Evolutionary conservation across 2,888 invertebrate species (phyloP).

Genomic region (Zele albiditarsus): DNA sequence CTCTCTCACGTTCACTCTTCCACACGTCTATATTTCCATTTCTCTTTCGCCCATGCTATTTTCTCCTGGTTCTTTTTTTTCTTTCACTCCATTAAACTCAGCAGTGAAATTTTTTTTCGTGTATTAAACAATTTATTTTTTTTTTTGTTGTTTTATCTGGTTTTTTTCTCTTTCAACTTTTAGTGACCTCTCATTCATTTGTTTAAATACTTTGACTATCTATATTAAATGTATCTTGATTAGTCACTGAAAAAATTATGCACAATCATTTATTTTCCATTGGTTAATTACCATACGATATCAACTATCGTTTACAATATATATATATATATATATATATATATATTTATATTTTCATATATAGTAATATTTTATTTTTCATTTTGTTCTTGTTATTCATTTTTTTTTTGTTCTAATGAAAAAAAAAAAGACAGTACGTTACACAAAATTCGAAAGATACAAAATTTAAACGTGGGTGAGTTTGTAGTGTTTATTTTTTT

Average conservation of each 20-base stretch:
- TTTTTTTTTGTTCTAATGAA: slow-evolving; percentile 19
- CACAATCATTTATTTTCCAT: slow-evolving; percentile 61
- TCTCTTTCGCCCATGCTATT: slow-evolving; percentile 10
- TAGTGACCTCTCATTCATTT: slow-evolving; percentile 34
- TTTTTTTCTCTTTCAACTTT: slow-evolving; percentile 1
- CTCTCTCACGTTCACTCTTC: slow-evolving; percentile 38
- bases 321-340: slow-evolving; percentile 49
- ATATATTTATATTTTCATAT: slow-evolving; percentile 39
- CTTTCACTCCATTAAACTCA: slow-evolving; percentile 12
- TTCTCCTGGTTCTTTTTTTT: background rate
- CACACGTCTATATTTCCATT: background rate
- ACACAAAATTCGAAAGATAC: slow-evolving; percentile 68
- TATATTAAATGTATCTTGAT: slow-evolving; percentile 57
- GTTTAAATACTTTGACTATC: slow-evolving; percentile 62
- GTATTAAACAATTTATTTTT: background rate
- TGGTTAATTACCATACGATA: slow-evolving; percentile 52
- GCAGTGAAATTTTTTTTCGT: slow-evolving; percentile 11
- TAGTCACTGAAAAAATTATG: slow-evolving; percentile 64
- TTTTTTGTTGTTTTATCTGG: no score
- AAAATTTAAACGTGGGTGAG: slow-evolving; percentile 65
- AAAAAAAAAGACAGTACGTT: slow-evolving; percentile 53
- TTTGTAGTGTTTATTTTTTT: slow-evolving; percentile 8
- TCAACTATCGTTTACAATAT: slow-evolving; percentile 35
- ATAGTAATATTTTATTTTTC: slow-evolving; percentile 51
- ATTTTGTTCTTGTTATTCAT: slow-evolving; percentile 40